Evolutionary conservation across 2,888 invertebrate genomes (phyloP).

Genomic region (Micropterix aruncella): DNA sequence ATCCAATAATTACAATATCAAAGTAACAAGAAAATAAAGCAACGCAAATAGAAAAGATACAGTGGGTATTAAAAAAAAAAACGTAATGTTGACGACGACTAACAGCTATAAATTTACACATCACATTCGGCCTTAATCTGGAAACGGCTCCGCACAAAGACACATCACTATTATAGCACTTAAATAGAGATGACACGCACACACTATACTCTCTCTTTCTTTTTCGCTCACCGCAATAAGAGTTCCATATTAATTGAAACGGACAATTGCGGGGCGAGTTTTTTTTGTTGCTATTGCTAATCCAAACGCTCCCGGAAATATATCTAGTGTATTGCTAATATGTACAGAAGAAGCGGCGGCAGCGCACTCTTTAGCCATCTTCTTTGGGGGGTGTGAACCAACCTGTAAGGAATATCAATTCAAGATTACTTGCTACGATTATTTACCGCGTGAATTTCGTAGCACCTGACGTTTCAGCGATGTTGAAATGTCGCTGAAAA

Average conservation of each 20-base stretch:
- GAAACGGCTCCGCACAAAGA: neutral
- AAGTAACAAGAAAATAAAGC: no score
- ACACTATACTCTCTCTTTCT: neutral
- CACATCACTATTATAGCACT: neutral
- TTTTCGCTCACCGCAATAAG: neutral
- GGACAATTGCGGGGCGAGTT: neutral
- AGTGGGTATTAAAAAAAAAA: no score
- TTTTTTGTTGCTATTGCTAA: neutral
- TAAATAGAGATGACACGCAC: neutral
- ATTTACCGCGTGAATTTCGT: neutral
- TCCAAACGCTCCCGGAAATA: neutral
- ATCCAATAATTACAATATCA: no score
- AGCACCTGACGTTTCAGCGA: neutral
- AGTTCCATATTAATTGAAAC: neutral
- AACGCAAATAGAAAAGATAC: no score
- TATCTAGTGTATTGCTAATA: neutral
- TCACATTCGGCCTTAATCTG: no score
- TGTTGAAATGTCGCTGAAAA: no score
- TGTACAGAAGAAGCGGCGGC: neutral
- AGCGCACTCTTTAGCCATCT: conserved; percentile 54
- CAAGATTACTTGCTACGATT: neutral
- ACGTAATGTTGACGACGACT: no score
- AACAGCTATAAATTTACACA: no score
- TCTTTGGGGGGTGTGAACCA: conserved; percentile 88
- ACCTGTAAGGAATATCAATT: conserved; percentile 39